Evolutionary conservation across 2,888 invertebrate species (phyloP).

Genomic region (Alviniconcha strummeri): DNA sequence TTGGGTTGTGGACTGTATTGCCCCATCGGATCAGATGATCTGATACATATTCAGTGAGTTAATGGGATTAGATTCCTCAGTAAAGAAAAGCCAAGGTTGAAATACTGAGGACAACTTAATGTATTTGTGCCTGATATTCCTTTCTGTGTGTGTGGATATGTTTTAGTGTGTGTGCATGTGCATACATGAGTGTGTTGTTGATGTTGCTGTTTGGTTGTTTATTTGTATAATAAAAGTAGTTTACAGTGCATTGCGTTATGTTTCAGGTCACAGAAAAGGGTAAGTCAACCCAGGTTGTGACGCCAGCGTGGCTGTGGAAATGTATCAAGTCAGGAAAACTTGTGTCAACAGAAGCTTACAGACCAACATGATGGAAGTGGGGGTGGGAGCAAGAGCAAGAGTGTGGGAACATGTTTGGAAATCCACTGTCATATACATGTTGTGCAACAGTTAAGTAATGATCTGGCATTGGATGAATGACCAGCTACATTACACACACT

Average conservation of each 20-base stretch:
- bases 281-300: constrained; percentile 45
- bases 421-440: background rate
- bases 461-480: too few relatives aligned
- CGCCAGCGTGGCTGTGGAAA: constrained; percentile 62
- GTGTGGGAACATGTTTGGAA: background rate
- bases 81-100: too few relatives aligned
- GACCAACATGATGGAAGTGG: constrained; percentile 9
- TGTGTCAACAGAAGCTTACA: constrained; percentile 49
- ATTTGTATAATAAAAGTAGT: background rate
- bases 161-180: background rate
- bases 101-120: background rate
- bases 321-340: constrained; percentile 64
- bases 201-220: background rate
- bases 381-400: background rate
- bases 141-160: background rate
- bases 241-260: background rate
- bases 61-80: too few relatives aligned
- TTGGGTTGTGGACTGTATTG: too few relatives aligned
- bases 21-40: too few relatives aligned
- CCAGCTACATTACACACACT: too few relatives aligned
- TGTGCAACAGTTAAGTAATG: background rate
- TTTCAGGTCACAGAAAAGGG: constrained; percentile 15
- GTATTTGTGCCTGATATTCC: background rate
- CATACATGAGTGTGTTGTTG: background rate
- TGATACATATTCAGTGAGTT: too few relatives aligned